A percentile compares a stretch with the other conserved stretches of the same genome.
These are phyloP conservation scores for Drosophila lini DNA, from an alignment of 1,140 invertebrate species.

Conservation along the genomic window DNA sequence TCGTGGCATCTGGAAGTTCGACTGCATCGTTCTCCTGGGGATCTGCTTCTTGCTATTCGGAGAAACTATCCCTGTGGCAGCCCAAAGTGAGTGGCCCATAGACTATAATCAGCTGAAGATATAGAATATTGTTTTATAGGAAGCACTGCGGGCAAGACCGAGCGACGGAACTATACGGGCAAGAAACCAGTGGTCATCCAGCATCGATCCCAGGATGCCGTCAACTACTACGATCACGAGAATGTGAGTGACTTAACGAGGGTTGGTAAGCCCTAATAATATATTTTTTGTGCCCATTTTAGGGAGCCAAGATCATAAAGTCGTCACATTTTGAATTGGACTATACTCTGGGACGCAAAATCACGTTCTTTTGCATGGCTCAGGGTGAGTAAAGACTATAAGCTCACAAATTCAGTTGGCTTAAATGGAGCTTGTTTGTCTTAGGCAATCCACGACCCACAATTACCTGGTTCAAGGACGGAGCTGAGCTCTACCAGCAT, in stretches of 20 bases:
- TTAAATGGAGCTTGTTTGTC: not conserved
- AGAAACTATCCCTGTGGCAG: slow-evolving; percentile 42
- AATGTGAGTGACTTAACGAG: slow-evolving; percentile 86
- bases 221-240: slow-evolving; percentile 90
- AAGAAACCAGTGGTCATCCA: slow-evolving; percentile 87
- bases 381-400: slow-evolving; percentile 77
- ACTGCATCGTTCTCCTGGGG: slow-evolving; percentile 53
- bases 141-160: slow-evolving; percentile 76
- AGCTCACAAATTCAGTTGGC: not conserved
- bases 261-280: too few species aligned
- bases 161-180: slow-evolving; percentile 79
- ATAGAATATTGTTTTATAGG: slow-evolving; percentile 33
- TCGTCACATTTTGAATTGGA: slow-evolving; percentile 96
- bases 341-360: slow-evolving; percentile 96
- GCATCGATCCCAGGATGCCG: slow-evolving; percentile 87
- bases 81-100: slow-evolving; percentile 53
- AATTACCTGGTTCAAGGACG: slow-evolving; percentile 97
- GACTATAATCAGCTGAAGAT: not conserved
- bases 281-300: not conserved
- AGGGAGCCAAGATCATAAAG: slow-evolving; percentile 95
- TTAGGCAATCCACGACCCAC: slow-evolving; percentile 90
- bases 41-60: slow-evolving; percentile 54
- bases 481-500: slow-evolving; percentile 94
- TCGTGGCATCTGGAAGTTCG: slow-evolving; percentile 51
- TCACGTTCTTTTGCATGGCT: slow-evolving; percentile 95